A percentile compares a stretch with the other conserved stretches of the same genome.
These are phyloP conservation scores for Enteromius thamalakanensis DNA, from an alignment of 2,797 vertebrate species.

Conservation along the genomic window DNA sequence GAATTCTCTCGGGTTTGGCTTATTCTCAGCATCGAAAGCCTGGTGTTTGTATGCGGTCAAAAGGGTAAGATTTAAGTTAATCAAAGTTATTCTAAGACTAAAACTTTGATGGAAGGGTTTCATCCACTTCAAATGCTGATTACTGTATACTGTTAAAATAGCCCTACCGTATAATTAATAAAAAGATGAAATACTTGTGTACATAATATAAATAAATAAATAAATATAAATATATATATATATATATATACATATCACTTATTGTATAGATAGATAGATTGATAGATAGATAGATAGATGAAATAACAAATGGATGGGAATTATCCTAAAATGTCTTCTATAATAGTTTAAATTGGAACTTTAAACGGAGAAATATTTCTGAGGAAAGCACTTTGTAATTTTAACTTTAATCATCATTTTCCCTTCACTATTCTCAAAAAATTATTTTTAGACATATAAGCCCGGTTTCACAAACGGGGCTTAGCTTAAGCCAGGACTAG, in stretches of 20 bases:
- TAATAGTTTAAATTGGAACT: too few species aligned
- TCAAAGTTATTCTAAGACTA: too few species aligned
- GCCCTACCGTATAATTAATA: neutral
- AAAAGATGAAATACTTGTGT: neutral
- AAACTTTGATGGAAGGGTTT: too few species aligned
- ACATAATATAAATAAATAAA: too few species aligned
- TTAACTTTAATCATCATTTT: neutral
- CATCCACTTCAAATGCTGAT: too few species aligned
- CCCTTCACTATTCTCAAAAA: neutral
- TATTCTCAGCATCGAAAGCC: slow-evolving; percentile 57
- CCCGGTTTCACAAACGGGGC: too few species aligned
- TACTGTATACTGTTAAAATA: neutral
- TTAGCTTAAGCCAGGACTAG: too few species aligned
- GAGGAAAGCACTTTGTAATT: neutral
- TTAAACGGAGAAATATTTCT: neutral
- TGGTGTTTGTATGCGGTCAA: slow-evolving; percentile 66
- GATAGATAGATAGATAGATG: neutral
- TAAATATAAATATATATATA: too few species aligned
- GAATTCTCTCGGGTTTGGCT: slow-evolving; percentile 68
- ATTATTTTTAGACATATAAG: neutral
- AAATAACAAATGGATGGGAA: too few species aligned
- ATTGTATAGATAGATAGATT: neutral
- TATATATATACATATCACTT: too few species aligned
- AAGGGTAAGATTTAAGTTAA: slow-evolving; percentile 71
- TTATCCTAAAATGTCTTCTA: neutral